phyloP scores from a whole-genome alignment of 2,797 vertebrate genomes.

The Rhinogobio ventralis region DNA sequence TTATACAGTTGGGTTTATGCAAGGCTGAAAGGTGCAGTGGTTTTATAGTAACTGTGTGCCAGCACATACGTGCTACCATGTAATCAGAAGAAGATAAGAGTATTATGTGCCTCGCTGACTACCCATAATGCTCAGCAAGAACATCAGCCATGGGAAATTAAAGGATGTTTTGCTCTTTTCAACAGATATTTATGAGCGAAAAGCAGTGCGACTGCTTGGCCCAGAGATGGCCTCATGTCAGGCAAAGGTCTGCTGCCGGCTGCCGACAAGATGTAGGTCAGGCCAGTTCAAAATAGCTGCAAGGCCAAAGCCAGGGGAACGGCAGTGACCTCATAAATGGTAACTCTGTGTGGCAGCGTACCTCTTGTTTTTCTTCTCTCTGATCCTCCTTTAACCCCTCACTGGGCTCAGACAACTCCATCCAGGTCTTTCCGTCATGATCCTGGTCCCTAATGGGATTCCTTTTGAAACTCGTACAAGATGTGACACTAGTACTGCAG shows the following conservation, averaged over 20 bases:
- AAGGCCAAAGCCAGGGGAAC: slow-evolving; percentile 50
- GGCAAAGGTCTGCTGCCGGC: slow-evolving; percentile 51
- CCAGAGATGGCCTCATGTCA: slow-evolving; percentile 43
- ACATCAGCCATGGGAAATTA: slow-evolving; percentile 40
- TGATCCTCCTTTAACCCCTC: slow-evolving; percentile 47
- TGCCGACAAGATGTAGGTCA: slow-evolving; percentile 64
- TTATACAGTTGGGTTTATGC: slow-evolving; percentile 16
- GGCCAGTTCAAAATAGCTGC: slow-evolving; percentile 59
- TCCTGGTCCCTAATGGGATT: slow-evolving; percentile 13
- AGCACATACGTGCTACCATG: slow-evolving; percentile 14
- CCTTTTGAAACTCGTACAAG: slow-evolving; percentile 34
- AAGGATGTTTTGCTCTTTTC: slow-evolving; percentile 54
- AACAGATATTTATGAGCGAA: slow-evolving; percentile 46
- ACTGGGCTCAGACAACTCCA: slow-evolving; percentile 37
- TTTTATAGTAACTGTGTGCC: slow-evolving; percentile 7
- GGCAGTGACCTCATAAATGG: slow-evolving; percentile 51
- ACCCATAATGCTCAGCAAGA: slow-evolving; percentile 6
- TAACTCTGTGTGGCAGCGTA: slow-evolving; percentile 54
- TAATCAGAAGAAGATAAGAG: slow-evolving; percentile 14
- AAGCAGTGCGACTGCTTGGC: slow-evolving; percentile 54
- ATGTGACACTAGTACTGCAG: neutral
- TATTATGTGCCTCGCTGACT: neutral
- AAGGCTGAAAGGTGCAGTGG: slow-evolving; percentile 22
- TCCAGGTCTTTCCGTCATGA: slow-evolving; percentile 14
- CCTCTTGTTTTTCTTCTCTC: slow-evolving; percentile 44